Evolutionary conservation across 2,797 vertebrate species (phyloP).

Genomic region (Echiichthys vipera): DNA sequence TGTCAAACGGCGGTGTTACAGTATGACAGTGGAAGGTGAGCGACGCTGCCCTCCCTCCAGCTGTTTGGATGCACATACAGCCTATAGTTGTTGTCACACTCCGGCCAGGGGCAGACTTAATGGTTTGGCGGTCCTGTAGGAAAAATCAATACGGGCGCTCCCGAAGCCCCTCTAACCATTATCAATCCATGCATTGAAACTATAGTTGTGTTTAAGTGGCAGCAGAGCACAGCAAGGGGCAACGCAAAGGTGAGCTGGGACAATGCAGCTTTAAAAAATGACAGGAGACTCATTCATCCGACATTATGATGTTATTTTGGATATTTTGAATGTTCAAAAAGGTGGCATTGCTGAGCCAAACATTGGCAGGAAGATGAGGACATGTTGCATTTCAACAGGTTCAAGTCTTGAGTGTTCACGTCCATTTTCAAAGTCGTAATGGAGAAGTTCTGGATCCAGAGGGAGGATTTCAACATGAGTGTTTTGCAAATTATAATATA

Average conservation of each 20-base stretch:
- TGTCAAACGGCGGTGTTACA: slow-evolving; percentile 82
- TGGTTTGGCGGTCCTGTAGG: background rate
- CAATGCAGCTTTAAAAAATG: background rate
- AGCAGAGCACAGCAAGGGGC: slow-evolving; percentile 4
- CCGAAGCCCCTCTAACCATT: background rate
- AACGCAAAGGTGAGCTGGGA: background rate
- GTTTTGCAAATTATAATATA: too few relatives aligned
- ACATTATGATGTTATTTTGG: too few relatives aligned
- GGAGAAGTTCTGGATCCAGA: too few relatives aligned
- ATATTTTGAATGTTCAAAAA: background rate
- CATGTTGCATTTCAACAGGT: background rate
- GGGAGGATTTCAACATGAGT: too few relatives aligned
- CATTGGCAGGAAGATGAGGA: background rate
- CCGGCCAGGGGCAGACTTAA: background rate
- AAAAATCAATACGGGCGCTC: background rate
- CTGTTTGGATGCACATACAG: slow-evolving; percentile 28
- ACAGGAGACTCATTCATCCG: too few relatives aligned
- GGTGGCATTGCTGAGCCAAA: background rate
- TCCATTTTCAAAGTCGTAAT: background rate
- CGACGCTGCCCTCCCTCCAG: slow-evolving; percentile 53
- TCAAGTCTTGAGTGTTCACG: background rate
- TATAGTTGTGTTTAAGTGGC: background rate
- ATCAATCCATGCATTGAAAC: background rate
- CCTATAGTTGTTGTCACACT: slow-evolving; percentile 15
- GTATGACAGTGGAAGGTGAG: slow-evolving; percentile 51